Evolutionary conservation across 2,797 vertebrate genomes (phyloP), one percentile per base, ranked within the genome.

Genomic region (Sebastiscus tertius): DNA sequence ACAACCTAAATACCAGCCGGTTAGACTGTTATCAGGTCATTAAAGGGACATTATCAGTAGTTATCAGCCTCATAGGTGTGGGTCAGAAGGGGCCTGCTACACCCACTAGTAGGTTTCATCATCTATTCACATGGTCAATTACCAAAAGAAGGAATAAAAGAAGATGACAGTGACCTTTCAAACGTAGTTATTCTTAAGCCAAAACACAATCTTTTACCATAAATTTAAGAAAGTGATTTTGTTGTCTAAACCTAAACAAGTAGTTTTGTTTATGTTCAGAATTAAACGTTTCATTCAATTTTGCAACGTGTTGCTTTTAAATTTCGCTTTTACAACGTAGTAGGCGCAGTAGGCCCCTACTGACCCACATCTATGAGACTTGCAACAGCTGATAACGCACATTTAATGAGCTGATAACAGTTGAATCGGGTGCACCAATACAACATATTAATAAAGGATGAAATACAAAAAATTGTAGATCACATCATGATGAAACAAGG

Each of bases 141-240:
- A 16, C 18, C 42, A 49, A 52, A 52, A 52, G 46, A 52, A 52
- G 18, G 46, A 52, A 20, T 52, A 52, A 52, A 52, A 20, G 46
- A 49, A 49, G 46, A n/a, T n/a, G 4, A n/a, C 46, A 52, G 46
- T n/a, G 18, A 49, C 18, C 3, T 49, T 49, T 49, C 46, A 49
- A 49, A 49, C 18, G 0, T 49, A 0, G 8, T 52, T 52, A 52
- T 52, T 52, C 10, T 52, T 52, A 52, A 52, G 46, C 0, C 46
- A 52, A 52, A 52, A 52, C 46, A 49, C 8, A 52, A 52, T 52
- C 4, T 9, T 52, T 52, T 52, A 2, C 1, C 46, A 20, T 52
- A 52, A n/a, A 52, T 2, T 49, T 0, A 0, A 49, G 1, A 20
- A 49, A 49, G 16, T n/a, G 46, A 0, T 52, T 52, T 52, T n/a